Percentiles rank a stretch among this genome's conserved stretches.
phyloP scores from a whole-genome alignment of 1,140 invertebrate genomes.

The Tyrophagus putrescentiae region DNA sequence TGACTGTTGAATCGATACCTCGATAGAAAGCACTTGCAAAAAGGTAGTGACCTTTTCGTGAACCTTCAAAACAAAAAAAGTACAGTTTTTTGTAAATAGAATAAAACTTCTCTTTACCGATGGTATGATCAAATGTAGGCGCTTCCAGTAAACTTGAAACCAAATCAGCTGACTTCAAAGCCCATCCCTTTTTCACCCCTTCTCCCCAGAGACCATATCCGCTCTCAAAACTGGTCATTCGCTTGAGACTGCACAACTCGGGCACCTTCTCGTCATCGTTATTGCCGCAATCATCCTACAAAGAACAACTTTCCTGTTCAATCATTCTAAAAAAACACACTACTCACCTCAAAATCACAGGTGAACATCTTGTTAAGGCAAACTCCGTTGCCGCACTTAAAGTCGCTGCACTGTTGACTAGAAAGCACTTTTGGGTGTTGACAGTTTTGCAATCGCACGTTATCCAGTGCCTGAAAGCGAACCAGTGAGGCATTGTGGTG shows the following conservation, averaged over 20 bases:
- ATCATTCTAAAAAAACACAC: too few relatives aligned
- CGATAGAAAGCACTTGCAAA: background rate
- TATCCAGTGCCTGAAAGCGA: too few relatives aligned
- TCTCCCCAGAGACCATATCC: background rate
- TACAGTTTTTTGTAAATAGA: too few relatives aligned
- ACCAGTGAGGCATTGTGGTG: background rate
- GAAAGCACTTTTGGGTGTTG: too few relatives aligned
- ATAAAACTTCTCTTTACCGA: too few relatives aligned
- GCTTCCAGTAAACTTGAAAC: slow-evolving; percentile 18
- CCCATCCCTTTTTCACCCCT: too few relatives aligned
- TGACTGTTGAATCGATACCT: background rate
- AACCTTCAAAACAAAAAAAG: too few relatives aligned
- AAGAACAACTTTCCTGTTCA: too few relatives aligned
- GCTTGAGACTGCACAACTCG: slow-evolving; percentile 24
- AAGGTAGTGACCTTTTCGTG: background rate
- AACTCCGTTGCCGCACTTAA: slow-evolving; percentile 4
- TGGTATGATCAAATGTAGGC: slow-evolving; percentile 24
- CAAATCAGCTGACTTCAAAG: background rate
- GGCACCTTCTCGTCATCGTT: slow-evolving; percentile 31
- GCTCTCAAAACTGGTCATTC: background rate
- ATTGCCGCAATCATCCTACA: slow-evolving; percentile 36
- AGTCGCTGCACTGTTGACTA: too few relatives aligned
- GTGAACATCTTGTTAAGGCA: background rate
- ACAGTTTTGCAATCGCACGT: too few relatives aligned
- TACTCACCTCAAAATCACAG: slow-evolving; percentile 15